Evolutionary conservation across 2,113 vertebrate species (phyloP), one percentile per base, ranked within the genome.

Genomic region (Climacteris rufus): DNA sequence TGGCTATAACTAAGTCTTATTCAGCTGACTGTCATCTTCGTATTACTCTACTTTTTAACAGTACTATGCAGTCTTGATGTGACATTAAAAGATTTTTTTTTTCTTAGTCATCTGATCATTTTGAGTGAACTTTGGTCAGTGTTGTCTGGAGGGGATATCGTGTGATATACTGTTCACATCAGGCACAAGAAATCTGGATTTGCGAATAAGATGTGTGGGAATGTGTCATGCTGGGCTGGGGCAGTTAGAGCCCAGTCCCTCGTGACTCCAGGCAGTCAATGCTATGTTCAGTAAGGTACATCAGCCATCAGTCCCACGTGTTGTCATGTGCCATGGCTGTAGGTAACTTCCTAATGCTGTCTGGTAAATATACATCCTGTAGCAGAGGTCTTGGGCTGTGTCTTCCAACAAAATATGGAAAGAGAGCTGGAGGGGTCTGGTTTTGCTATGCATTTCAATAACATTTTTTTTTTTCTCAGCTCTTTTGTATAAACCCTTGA

Each of bases 251-350:
- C 74, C 33, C n/a, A 35, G n/a, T 86, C 33, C 37, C 30, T 88
- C 0, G 0, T 70, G 45, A 23, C n/a, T 61, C 25, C 35, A 54
- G 72, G 54, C 39, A 57, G 23, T 69, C 50, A 52, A 0, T 45
- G 33, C 63, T 56, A 4, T 2, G 25, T 82, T 82, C 53, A 71
- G 31, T 40, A 49, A 68, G 64, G 18, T 50, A 8, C 8, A 4
- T 11, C n/a, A 76, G 42, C 47, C 6, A 19, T 75, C 31, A 64
- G 22, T 14, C 89, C 33, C 21, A 5, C 1, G 19, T 70, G 42
- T 45, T 47, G 13, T 7, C 2, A 1, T 66, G 17, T 2, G 2
- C 19, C 15, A 3, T 42, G 40, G 50, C 50, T 76, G 42, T 75
- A 49, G 53, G 37, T 33, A 30, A 23, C 15, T 82, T 87, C 24